Conservation (phyloP, 1,140 invertebrate species). For the Tetranychus urticae region DNA sequence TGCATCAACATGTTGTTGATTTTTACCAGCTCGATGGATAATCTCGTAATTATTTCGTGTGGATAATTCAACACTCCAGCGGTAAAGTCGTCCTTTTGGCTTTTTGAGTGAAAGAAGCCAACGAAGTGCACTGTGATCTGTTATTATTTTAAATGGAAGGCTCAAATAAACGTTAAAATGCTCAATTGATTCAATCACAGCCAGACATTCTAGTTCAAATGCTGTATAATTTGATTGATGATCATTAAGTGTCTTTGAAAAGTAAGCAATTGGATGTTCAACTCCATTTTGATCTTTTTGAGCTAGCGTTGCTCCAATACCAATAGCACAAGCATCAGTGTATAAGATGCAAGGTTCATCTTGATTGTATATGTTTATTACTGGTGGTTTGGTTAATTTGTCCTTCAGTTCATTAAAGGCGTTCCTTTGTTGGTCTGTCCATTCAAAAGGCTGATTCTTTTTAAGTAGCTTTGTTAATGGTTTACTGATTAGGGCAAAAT, state of each 20-base stretch:
- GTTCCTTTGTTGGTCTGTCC: background rate
- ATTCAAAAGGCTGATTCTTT: background rate
- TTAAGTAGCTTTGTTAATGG: constrained; percentile 16
- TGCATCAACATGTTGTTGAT: constrained; percentile 1
- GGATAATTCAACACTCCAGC: constrained; percentile 13
- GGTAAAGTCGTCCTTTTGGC: constrained; percentile 1
- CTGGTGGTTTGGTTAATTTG: background rate
- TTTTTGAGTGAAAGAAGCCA: background rate
- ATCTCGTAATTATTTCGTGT: constrained; percentile 7
- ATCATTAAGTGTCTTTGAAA: background rate
- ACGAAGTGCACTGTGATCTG: background rate
- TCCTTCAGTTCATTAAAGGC: background rate
- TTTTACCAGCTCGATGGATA: constrained; percentile 1
- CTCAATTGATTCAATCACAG: background rate
- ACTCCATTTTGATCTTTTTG: background rate
- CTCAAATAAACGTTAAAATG: background rate
- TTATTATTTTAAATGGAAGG: background rate
- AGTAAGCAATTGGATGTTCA: background rate
- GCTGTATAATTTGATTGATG: background rate
- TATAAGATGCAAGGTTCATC: background rate
- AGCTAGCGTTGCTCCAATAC: background rate
- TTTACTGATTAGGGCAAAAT: constrained; percentile 17
- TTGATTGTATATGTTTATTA: background rate
- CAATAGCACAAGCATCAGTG: background rate
- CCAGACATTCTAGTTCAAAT: background rate